Evolutionary conservation across 2,113 vertebrate species (phyloP).

Genomic region (Mesoclemmys tuberculata): DNA sequence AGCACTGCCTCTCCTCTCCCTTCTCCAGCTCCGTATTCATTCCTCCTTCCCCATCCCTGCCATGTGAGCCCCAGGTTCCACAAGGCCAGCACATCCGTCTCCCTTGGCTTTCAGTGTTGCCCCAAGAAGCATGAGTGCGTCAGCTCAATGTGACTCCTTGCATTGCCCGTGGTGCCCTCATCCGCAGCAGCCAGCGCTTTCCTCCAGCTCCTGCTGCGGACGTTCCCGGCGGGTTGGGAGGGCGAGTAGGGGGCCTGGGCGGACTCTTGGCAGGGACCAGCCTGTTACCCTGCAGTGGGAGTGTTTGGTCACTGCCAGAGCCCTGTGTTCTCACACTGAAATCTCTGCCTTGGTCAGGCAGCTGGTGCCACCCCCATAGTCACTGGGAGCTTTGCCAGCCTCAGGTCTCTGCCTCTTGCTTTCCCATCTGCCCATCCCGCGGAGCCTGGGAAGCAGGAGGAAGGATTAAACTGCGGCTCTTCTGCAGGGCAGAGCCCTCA

Average conservation of each 20-base stretch:
- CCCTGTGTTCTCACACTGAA: not conserved
- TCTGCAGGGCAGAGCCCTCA: not conserved
- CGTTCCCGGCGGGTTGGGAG: not conserved
- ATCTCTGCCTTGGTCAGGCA: not conserved
- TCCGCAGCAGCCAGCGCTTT: not conserved
- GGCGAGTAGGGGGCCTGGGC: rapidly evolving
- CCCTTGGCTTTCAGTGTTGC: not conserved
- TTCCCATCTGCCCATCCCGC: rapidly evolving
- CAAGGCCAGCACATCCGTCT: no score
- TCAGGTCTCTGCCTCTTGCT: not conserved
- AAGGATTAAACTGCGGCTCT: not conserved
- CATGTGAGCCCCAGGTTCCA: not conserved
- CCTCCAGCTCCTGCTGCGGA: not conserved
- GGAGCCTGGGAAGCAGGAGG: not conserved
- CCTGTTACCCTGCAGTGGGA: not conserved
- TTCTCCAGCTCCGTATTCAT: not conserved
- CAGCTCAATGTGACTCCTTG: not conserved
- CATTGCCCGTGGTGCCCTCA: not conserved
- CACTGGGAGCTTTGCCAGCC: not conserved
- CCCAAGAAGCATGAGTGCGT: not conserved
- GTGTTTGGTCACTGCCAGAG: not conserved
- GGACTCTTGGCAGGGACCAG: not conserved
- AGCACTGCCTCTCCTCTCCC: not conserved
- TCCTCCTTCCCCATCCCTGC: not conserved
- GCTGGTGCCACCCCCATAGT: not conserved